Conservation (phyloP, 2,113 vertebrate genomes). For the Hiodon tergisus region DNA sequence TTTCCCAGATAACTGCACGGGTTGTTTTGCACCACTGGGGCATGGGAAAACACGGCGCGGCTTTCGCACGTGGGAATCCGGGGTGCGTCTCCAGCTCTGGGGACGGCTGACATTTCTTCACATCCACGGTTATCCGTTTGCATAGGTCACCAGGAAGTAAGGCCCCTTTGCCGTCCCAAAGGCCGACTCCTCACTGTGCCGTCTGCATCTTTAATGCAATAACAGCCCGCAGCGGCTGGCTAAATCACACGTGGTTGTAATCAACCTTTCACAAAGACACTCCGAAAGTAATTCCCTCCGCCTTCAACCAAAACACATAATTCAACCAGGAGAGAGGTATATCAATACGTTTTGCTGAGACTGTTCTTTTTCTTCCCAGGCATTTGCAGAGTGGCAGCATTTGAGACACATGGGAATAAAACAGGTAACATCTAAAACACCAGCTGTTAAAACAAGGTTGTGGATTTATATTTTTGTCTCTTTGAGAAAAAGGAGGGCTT, state of each 20-base stretch:
- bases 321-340: conserved; percentile 66
- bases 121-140: conserved; percentile 67
- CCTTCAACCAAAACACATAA: conserved; percentile 74
- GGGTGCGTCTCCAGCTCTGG: conserved; percentile 22
- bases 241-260: conserved; percentile 87
- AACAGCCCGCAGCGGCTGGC: conserved; percentile 81
- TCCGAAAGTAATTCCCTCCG: conserved; percentile 79
- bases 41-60: too few species aligned
- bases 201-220: conserved; percentile 76
- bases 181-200: conserved; percentile 75
- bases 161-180: conserved; percentile 69
- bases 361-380: conserved; percentile 36
- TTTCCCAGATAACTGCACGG: neutral
- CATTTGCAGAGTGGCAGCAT: conserved; percentile 41
- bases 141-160: conserved; percentile 68
- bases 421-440: conserved; percentile 21
- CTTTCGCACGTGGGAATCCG: too few species aligned
- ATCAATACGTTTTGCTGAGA: conserved; percentile 66
- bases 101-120: conserved; percentile 64
- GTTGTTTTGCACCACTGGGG: neutral
- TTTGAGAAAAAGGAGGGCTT: neutral
- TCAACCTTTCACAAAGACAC: conserved; percentile 85
- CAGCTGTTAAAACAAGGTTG: neutral
- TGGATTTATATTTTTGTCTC: conserved; percentile 17
- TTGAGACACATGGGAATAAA: conserved; percentile 40